phyloP scores from a whole-genome alignment of 1,140 invertebrate species.

The Drosophila mauritiana region DNA sequence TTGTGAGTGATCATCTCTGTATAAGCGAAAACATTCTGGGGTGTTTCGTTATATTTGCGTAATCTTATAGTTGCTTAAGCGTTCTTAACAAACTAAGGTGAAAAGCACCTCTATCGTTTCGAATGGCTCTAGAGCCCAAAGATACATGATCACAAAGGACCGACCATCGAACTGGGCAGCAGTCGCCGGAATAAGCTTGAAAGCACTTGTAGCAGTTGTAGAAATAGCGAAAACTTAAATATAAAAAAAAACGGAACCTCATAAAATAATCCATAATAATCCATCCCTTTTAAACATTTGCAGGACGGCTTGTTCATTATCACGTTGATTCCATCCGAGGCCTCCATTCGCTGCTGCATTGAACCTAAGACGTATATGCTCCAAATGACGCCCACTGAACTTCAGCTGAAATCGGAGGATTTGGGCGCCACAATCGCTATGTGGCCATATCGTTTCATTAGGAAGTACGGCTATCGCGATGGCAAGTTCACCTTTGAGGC shows the following conservation, averaged over 20 bases:
- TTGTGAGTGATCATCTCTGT: slow-evolving; percentile 54
- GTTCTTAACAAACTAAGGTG: too few species aligned
- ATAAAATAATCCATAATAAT: not conserved
- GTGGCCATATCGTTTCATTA: slow-evolving; percentile 95
- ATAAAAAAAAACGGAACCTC: not conserved
- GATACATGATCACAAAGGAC: not conserved
- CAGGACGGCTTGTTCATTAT: slow-evolving; percentile 91
- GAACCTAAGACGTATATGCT: slow-evolving; percentile 90
- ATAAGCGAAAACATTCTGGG: not conserved
- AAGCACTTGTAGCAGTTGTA: not conserved
- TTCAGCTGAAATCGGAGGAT: slow-evolving; percentile 90
- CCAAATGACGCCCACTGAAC: slow-evolving; percentile 89
- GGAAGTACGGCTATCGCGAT: slow-evolving; percentile 92
- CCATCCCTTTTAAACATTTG: not conserved
- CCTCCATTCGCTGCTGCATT: slow-evolving; percentile 90
- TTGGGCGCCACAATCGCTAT: slow-evolving; percentile 88
- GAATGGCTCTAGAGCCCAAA: not conserved
- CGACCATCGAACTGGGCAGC: not conserved
- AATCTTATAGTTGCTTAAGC: not conserved
- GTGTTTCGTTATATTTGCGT: not conserved
- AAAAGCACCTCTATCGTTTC: not conserved
- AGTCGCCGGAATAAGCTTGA: not conserved
- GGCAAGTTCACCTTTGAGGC: slow-evolving; percentile 95
- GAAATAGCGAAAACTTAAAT: not conserved
- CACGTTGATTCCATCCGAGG: slow-evolving; percentile 91